These are phyloP conservation scores for Tetramorium alpestre DNA, from an alignment of 1,140 invertebrate genomes.

Conservation along the genomic window DNA sequence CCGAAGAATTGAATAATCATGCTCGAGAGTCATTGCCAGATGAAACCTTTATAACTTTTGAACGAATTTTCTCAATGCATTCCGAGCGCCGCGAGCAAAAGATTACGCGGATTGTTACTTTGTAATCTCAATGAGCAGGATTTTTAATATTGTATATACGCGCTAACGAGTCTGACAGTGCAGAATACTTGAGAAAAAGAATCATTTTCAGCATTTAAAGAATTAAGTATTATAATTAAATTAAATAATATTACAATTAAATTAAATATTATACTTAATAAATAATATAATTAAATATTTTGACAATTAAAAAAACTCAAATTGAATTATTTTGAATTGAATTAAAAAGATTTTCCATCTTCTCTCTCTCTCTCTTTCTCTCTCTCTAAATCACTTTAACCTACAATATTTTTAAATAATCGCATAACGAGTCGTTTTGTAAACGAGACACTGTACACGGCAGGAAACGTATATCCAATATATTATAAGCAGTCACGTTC, in stretches of 20 bases:
- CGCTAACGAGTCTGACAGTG: not conserved
- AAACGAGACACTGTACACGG: not conserved
- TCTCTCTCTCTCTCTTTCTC: not conserved
- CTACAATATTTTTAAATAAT: not conserved
- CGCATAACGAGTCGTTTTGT: not conserved
- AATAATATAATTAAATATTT: not conserved
- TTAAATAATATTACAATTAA: not conserved
- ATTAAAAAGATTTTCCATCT: not conserved
- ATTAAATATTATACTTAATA: too few relatives aligned
- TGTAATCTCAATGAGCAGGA: not conserved
- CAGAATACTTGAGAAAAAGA: not conserved
- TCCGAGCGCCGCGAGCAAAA: not conserved
- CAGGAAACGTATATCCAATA: not conserved
- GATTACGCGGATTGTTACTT: constrained; percentile 16
- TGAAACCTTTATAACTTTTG: constrained; percentile 41
- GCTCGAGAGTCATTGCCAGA: constrained; percentile 39
- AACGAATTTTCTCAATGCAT: constrained; percentile 35
- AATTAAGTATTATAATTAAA: not conserved
- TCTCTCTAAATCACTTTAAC: not conserved
- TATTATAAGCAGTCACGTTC: not conserved
- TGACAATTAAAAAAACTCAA: not conserved
- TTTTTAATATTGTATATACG: constrained; percentile 46
- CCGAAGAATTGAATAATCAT: constrained; percentile 59
- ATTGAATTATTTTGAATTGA: not conserved
- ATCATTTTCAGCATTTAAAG: not conserved